Base-by-base conservation (phyloP, 2,797 vertebrate species). In the Gymnoscopelus microlampas region DNA sequence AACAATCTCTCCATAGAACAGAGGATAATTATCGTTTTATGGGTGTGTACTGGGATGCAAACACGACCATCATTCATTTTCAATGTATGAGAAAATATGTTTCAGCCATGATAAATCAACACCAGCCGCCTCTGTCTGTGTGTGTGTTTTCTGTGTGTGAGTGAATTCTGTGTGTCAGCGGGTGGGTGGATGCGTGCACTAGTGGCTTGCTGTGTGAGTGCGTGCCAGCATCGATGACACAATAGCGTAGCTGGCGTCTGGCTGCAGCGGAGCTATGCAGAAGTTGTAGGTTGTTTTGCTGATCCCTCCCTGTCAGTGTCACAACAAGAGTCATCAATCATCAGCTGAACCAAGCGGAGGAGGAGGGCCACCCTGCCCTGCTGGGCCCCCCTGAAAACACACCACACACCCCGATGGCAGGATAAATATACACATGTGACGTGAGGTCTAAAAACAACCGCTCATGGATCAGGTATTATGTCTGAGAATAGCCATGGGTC, bases 221-320 rank as follows among this genome's bases (percentile, higher is more conserved):
- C 49, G 79, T 53, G 66, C 68, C 82, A 76, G 76, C 59, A 77
- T 63, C 77, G 77, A 84, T 86, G 90, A 83, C 85, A 89, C 84
- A 89, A 89, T 83, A 79, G 82, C 60, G 63, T 63, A 76, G 87
- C 80, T 87, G 84, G 89, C 80, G 77, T 91, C 89, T 85, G 84
- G 77, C 82, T 90, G 69, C 51, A 74, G 83, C 79, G 53, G 85
- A 90, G 91, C 81, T 85, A 87, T 86, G 89, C 87, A 88, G 86
- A 85, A 88, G 89, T 91, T 89, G 82, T 88, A 85, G 87, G 88
- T 92, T 93, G 88, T 90, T 91, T 85, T 81, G 83, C 80, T 89
- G 90, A 92, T 91, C 90, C 87, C 84, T 76, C 74, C 77, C 80
- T 91, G 89, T 90, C 90, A 90, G 85, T 89, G 86, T 89, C 85